phyloP scores from a whole-genome alignment of 1,140 invertebrate genomes.

The Drosophila sp. region DNA sequence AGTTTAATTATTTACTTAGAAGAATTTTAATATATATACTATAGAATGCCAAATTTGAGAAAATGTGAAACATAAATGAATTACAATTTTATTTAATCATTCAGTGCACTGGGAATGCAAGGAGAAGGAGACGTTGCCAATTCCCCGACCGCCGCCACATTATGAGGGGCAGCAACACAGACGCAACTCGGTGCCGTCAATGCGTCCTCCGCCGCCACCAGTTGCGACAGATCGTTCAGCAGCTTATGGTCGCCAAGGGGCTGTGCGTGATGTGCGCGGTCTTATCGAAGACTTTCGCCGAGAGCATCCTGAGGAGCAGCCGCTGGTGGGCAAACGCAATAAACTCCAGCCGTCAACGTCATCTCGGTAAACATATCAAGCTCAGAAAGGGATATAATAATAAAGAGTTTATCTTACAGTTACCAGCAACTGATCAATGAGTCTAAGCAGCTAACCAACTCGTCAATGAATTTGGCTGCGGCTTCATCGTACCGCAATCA shows the following conservation, averaged over 20 bases:
- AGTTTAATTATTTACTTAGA: too few species aligned
- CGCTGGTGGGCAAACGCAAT: conserved; percentile 34
- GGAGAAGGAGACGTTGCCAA: background rate
- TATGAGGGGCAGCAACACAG: conserved; percentile 25
- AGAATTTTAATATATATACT: too few species aligned
- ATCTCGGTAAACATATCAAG: background rate
- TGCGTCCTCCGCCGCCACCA: conserved; percentile 16
- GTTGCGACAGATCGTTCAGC: background rate
- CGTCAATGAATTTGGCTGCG: conserved; percentile 30
- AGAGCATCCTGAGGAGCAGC: conserved; percentile 23
- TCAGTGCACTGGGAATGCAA: conserved; percentile 42
- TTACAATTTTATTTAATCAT: background rate
- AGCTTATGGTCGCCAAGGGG: conserved; percentile 11
- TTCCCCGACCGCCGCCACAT: conserved; percentile 6
- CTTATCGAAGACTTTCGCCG: conserved; percentile 3
- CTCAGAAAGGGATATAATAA: background rate
- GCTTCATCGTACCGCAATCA: background rate
- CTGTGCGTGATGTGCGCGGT: conserved; percentile 16
- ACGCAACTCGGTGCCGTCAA: conserved; percentile 31
- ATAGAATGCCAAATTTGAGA: too few species aligned
- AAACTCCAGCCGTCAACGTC: conserved; percentile 19
- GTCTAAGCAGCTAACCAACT: conserved; percentile 31
- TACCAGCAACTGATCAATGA: conserved; percentile 32
- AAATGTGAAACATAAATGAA: background rate
- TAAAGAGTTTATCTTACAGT: conserved; percentile 17